Evolutionary conservation across 2,888 invertebrate species (phyloP).

Genomic region (Lycaena phlaeas): DNA sequence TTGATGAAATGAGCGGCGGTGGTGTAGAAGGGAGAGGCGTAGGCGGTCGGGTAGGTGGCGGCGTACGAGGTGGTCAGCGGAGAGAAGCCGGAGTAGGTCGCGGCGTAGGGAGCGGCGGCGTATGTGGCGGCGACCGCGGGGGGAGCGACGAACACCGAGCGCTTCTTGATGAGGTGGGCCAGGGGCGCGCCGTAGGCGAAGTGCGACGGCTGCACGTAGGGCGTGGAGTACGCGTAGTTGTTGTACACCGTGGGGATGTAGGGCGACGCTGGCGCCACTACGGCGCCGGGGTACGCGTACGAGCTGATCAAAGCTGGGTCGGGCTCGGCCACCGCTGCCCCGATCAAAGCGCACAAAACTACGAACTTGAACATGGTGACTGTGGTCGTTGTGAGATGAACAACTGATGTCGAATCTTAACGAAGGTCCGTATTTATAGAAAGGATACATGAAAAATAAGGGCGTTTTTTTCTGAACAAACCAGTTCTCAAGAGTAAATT

Average conservation of each 20-base stretch:
- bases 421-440: background rate
- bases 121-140: constrained; percentile 6
- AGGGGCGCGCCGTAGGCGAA: constrained; percentile 33
- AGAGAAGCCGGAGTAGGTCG: constrained; percentile 27
- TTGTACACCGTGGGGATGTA: constrained; percentile 31
- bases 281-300: constrained; percentile 23
- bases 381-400: constrained; percentile 41
- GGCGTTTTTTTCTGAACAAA: background rate
- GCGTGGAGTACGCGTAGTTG: constrained; percentile 32
- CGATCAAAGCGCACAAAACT: constrained; percentile 74
- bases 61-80: constrained; percentile 42
- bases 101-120: constrained; percentile 30
- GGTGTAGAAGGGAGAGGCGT: constrained; percentile 33
- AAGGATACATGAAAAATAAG: background rate
- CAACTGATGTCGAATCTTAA: constrained; percentile 40
- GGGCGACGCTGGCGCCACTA: constrained; percentile 36
- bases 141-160: constrained; percentile 23
- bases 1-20: constrained; percentile 40
- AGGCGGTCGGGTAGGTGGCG: constrained; percentile 44
- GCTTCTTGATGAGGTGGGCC: constrained; percentile 40
- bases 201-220: constrained; percentile 34
- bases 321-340: constrained; percentile 63
- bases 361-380: constrained; percentile 65
- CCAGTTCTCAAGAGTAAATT: background rate
- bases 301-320: constrained; percentile 16